Conservation (phyloP, 2,797 vertebrate genomes). For the Parotocinclus haroldoi region DNA sequence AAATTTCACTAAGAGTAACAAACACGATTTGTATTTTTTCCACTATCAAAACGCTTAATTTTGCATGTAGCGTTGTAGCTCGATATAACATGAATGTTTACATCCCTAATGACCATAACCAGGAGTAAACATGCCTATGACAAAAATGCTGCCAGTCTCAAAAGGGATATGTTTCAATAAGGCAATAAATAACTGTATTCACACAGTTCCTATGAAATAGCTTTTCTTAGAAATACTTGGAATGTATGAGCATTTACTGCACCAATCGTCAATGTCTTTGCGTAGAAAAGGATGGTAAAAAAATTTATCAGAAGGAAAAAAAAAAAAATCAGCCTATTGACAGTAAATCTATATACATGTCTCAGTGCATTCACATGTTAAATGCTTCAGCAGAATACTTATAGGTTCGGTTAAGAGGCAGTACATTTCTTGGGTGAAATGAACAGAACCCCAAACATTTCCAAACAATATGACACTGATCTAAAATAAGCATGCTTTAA, state of each 20-base stretch:
- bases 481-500: constrained; percentile 26
- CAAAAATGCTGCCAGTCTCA: constrained; percentile 41
- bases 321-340: constrained; percentile 32
- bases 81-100: neutral
- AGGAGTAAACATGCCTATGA: constrained; percentile 29
- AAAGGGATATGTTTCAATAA: constrained; percentile 49
- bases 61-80: neutral
- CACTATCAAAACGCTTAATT: neutral
- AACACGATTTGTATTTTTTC: neutral
- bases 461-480: constrained; percentile 43
- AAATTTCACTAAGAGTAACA: neutral
- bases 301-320: constrained; percentile 34
- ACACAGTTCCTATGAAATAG: constrained; percentile 46
- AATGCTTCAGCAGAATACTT: constrained; percentile 39
- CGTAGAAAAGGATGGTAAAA: constrained; percentile 47
- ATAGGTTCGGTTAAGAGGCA: constrained; percentile 38
- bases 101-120: neutral
- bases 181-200: constrained; percentile 51
- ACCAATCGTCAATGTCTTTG: constrained; percentile 39
- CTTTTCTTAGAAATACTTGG: constrained; percentile 50
- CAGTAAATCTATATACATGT: constrained; percentile 45
- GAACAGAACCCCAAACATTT: constrained; percentile 30
- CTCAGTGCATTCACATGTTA: constrained; percentile 33
- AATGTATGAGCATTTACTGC: constrained; percentile 53
- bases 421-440: constrained; percentile 34